Conservation (phyloP, 92 coral and sea anemone genomes). For the Epizoanthus illoricatus region DNA sequence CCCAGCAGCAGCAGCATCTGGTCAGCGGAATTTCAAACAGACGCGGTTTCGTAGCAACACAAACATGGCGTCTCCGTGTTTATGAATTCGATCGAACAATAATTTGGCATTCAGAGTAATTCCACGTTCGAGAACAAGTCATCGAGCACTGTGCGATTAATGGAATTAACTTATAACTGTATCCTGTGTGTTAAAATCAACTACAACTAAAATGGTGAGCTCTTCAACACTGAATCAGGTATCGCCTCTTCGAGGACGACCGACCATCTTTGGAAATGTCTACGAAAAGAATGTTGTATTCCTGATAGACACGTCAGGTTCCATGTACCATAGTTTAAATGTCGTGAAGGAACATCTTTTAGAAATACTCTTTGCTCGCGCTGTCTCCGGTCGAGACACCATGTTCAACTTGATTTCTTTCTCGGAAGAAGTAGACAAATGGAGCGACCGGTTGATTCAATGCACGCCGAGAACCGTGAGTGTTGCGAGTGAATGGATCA, state of each 20-base stretch:
- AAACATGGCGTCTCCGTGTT: constrained; percentile 39
- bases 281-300: constrained; percentile 83
- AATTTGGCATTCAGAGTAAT: not conserved
- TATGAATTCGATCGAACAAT: constrained; percentile 28
- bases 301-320: constrained; percentile 91
- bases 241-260: constrained; percentile 66
- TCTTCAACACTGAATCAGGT: constrained; percentile 56
- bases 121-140: constrained; percentile 22
- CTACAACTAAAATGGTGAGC: constrained; percentile 59
- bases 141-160: constrained; percentile 6
- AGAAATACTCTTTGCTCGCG: constrained; percentile 82
- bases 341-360: constrained; percentile 87
- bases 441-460: constrained; percentile 83
- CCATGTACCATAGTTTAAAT: constrained; percentile 89
- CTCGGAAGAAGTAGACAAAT: constrained; percentile 74
- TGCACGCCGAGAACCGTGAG: constrained; percentile 90
- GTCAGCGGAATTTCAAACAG: constrained; percentile 29
- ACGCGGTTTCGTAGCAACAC: constrained; percentile 39
- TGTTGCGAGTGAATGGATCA: constrained; percentile 83
- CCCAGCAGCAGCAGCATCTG: not conserved
- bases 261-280: constrained; percentile 89
- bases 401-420: constrained; percentile 94
- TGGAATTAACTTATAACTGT: not conserved
- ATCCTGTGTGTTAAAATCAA: not conserved
- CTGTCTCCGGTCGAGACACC: constrained; percentile 79